Base-by-base conservation (phyloP, 2,113 vertebrate genomes). In the Neodon shergylaensis region DNA sequence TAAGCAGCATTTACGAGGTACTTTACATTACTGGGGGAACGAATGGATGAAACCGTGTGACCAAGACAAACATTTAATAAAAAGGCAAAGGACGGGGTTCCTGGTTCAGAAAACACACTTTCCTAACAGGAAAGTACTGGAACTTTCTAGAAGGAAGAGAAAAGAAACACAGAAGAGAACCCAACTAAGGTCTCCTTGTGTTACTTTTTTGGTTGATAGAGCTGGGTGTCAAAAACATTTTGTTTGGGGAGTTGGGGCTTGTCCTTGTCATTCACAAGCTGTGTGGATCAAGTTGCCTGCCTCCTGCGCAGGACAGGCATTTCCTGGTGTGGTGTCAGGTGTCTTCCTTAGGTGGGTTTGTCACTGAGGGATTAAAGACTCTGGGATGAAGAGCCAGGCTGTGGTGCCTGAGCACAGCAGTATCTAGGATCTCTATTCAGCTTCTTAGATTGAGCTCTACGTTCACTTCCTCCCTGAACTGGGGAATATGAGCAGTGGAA, bases 301-400 rank as follows among this genome's bases (percentile, higher is more conserved):
- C 90, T 91, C 81, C 77, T 86, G 90, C 77, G 90, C 94, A 96
- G 91, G 54, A 82, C 94, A 96, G 91, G 47, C 82, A 90, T 95
- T 97, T 96, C 95, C 97, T 94, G 92, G 74, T 93, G 83, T 82
- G 95, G 88, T 97, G 87, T 98, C 94, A 94, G 92, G 90, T 96
- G 81, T 96, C 88, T 88, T 85, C 66, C 76, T 82, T 63, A 92
- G 96, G 90, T 96, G 90, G 88, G 76, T 95, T 63, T 90, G 92
- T 94, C 88, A 90, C 0, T 42, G 96, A 87, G 92, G 93, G 95
- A 96, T 94, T 90, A 94, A 78, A 65, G 78, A 8, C 73, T 61
- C 72, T n/a, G 73, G 72, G 68, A 70, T 68, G 95, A 79, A 65
- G 84, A 89, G 72, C 65, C 49, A 12, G 52, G 66, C 86, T 47